These are phyloP conservation scores for Morpho achilles DNA, from an alignment of 2,888 invertebrate genomes.

Conservation along the genomic window DNA sequence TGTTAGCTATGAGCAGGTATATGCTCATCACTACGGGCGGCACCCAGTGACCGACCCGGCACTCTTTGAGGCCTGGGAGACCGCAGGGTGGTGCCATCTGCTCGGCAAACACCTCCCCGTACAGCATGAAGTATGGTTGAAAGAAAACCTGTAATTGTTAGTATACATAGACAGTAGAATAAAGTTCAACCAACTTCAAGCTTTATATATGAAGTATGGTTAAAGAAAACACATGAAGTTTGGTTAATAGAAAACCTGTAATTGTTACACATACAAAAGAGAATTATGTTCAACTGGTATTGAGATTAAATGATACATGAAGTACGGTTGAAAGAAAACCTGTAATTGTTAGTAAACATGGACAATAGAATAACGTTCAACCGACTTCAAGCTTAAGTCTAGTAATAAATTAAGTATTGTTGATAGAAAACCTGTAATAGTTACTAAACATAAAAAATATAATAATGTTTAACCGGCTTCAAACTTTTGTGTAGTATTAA, in stretches of 20 bases:
- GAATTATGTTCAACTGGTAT: too few species aligned
- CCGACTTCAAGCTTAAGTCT: too few species aligned
- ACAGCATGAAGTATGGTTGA: slow-evolving; percentile 99
- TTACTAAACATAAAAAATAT: too few species aligned
- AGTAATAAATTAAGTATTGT: too few species aligned
- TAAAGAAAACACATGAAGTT: neutral
- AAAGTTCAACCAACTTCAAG: neutral
- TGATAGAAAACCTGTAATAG: too few species aligned
- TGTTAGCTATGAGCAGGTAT: slow-evolving; percentile 97
- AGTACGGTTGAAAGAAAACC: slow-evolving; percentile 98
- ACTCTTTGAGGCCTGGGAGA: slow-evolving; percentile 84
- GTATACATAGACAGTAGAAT: slow-evolving; percentile 26
- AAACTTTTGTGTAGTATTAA: too few species aligned
- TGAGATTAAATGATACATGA: slow-evolving; percentile 82
- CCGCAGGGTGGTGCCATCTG: slow-evolving; percentile 96
- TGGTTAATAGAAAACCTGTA: too few species aligned
- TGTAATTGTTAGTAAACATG: slow-evolving; percentile 64
- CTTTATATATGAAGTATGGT: neutral
- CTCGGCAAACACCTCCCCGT: slow-evolving; percentile 98
- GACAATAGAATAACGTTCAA: neutral
- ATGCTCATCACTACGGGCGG: slow-evolving; percentile 97
- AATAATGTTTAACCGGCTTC: too few species aligned
- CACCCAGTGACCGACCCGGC: slow-evolving; percentile 95
- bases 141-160: slow-evolving; percentile 89
- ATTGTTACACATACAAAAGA: too few species aligned